phyloP scores from a whole-genome alignment of 2,888 invertebrate genomes.

The Dimorphilus gyrociliatus region DNA sequence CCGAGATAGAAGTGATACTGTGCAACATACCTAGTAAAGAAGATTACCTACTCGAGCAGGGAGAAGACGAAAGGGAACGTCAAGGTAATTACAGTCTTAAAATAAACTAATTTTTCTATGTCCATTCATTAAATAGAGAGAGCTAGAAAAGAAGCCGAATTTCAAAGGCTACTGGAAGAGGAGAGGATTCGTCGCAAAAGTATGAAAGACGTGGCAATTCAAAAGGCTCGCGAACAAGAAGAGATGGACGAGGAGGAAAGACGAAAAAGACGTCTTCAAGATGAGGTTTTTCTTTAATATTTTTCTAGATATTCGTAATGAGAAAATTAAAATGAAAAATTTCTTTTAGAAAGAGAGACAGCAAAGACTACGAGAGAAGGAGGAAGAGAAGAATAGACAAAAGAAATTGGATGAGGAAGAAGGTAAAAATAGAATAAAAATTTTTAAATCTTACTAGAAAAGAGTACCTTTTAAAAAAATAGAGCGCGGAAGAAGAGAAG shows the following conservation, averaged over 20 bases:
- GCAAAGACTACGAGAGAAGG: conserved; percentile 5
- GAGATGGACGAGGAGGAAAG: conserved; percentile 8
- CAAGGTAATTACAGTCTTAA: conserved; percentile 15
- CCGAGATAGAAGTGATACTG: conserved; percentile 30
- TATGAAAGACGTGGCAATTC: too few species aligned
- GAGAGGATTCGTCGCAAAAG: too few species aligned
- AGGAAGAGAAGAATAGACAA: conserved; percentile 10
- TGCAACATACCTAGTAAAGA: conserved; percentile 25
- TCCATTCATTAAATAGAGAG: too few species aligned
- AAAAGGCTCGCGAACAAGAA: too few species aligned
- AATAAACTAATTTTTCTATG: too few species aligned
- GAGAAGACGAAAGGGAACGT: conserved; percentile 16
- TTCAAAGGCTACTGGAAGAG: too few species aligned
- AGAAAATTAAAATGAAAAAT: too few species aligned
- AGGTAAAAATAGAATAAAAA: conserved; percentile 1
- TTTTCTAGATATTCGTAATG: too few species aligned
- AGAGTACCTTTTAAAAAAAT: too few species aligned
- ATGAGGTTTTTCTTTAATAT: too few species aligned
- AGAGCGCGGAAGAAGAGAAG: conserved; percentile 2
- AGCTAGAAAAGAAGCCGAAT: too few species aligned
- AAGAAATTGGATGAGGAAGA: neutral
- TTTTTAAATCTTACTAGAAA: too few species aligned
- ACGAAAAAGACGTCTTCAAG: conserved; percentile 6
- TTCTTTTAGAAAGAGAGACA: neutral
- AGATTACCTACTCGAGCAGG: conserved; percentile 16